Evolutionary conservation across 1,140 invertebrate genomes (phyloP), one percentile per base, ranked within the genome.

Genomic region (Conopomorpha cramerella): DNA sequence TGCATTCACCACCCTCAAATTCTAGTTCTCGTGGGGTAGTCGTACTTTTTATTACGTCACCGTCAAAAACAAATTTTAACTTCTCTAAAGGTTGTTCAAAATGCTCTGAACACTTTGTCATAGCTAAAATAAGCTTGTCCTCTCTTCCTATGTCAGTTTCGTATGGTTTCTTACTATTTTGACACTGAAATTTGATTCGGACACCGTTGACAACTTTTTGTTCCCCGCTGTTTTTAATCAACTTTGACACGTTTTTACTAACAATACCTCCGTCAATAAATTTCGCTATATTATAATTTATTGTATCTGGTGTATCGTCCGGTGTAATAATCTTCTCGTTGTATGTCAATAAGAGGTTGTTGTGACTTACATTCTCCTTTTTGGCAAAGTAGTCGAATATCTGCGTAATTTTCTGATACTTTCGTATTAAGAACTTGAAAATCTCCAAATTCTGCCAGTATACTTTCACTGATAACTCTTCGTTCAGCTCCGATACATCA

Each of bases 261-360:
- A 59, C 43, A 3, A 73, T 40, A 12, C 68, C 68, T 1, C 68
- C 66, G 2, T 71, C 66, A 10, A 73, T 73, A 41, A 73, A 68
- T 16, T 67, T 68, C 3, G 43, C 51, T 11, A 71, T 62, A 23
- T 40, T 68, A 30, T 73, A 73, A 2, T 51, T 34, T 23, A 73
- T 68, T 0, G 51, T 44, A 3, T 65, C 60, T 0, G 68, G 68
- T 3, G 62, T 62, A 33, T 73, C 60, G 3, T 63, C 49, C 0
- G 42, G 41, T 16, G 47, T 56, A 3, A 74, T 27, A 28, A 67
- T 67, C 10, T 29, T 50, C 39, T 59, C 53, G 14, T 70, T 60
- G 31, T 60, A 71, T 3, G 43, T 59, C 12, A 73, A 63, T 1
- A 68, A 41, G 7, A 73, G 30, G 19, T 57, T 57, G 8, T 62